phyloP scores from a whole-genome alignment of 2,888 invertebrate species.

The Caenorhabditis wallacei region DNA sequence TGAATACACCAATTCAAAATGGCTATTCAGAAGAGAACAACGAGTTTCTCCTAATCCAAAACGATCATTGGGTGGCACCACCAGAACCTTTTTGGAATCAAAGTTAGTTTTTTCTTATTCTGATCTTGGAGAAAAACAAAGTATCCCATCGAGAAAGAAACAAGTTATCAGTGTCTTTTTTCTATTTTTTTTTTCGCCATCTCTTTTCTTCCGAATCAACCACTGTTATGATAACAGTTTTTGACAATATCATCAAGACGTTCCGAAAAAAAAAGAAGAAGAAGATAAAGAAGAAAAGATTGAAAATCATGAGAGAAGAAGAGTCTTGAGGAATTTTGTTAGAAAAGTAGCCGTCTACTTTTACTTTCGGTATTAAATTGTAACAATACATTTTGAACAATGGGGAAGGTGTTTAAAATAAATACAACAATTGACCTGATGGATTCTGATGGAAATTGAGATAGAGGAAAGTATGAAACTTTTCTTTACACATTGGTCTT shows the following conservation, averaged over 20 bases:
- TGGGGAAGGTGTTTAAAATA: too few species aligned
- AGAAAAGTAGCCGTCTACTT: background rate
- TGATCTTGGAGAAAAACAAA: background rate
- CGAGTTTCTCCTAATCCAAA: background rate
- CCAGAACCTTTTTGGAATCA: constrained; percentile 13
- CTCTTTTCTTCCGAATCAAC: background rate
- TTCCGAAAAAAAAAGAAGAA: constrained; percentile 13
- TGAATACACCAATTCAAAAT: constrained; percentile 44
- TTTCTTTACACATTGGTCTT: too few species aligned
- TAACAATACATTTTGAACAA: too few species aligned
- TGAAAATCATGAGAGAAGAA: too few species aligned
- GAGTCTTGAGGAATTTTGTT: too few species aligned
- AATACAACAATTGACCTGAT: too few species aligned
- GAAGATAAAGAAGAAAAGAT: background rate
- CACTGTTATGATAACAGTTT: constrained; percentile 52
- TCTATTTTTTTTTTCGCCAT: background rate
- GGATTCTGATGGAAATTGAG: too few species aligned
- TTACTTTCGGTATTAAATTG: too few species aligned
- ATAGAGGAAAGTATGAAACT: too few species aligned
- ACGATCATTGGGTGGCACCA: constrained; percentile 9
- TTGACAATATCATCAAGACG: constrained; percentile 28
- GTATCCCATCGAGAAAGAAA: constrained; percentile 17
- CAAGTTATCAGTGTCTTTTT: constrained; percentile 41
- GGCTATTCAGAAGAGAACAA: constrained; percentile 13
- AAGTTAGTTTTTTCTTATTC: constrained; percentile 9